Conservation (phyloP, 2,888 invertebrate genomes). For the Taphrorychus bicolor region DNA sequence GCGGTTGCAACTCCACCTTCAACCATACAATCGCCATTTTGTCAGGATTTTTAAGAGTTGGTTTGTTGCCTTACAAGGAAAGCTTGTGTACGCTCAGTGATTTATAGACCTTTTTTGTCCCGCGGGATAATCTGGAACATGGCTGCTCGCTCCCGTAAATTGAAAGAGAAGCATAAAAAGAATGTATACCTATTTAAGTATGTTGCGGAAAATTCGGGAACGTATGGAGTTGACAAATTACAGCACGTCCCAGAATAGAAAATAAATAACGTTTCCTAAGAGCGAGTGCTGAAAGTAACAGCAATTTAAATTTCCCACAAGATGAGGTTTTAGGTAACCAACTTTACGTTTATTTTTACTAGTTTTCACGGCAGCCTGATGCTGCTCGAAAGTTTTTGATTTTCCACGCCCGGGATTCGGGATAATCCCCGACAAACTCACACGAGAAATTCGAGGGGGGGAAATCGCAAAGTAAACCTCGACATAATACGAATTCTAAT, state of each 20-base stretch:
- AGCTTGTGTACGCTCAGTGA: not conserved
- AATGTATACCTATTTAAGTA: slow-evolving; percentile 29
- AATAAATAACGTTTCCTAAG: slow-evolving; percentile 38
- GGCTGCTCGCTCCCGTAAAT: not conserved
- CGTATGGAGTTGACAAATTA: slow-evolving; percentile 41
- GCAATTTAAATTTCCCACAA: slow-evolving; percentile 31
- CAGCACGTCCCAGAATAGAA: slow-evolving; percentile 38
- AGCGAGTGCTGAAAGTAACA: slow-evolving; percentile 32
- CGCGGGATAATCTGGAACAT: not conserved
- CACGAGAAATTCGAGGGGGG: not conserved
- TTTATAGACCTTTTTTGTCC: not conserved
- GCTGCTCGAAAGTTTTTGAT: not conserved
- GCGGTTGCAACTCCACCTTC: too few species aligned
- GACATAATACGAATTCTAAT: slow-evolving; percentile 34
- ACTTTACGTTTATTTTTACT: slow-evolving; percentile 1
- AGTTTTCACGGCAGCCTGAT: too few species aligned
- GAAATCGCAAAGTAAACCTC: slow-evolving; percentile 29
- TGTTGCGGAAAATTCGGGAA: slow-evolving; percentile 31
- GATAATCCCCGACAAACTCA: not conserved
- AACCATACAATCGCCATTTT: not conserved
- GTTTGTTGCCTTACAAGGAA: not conserved
- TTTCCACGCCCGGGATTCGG: not conserved
- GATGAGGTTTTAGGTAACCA: not conserved
- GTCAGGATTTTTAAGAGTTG: not conserved
- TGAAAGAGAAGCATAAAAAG: slow-evolving; percentile 26